Base-by-base conservation (phyloP, 2,113 vertebrate genomes). In the Zootoca vivipara region DNA sequence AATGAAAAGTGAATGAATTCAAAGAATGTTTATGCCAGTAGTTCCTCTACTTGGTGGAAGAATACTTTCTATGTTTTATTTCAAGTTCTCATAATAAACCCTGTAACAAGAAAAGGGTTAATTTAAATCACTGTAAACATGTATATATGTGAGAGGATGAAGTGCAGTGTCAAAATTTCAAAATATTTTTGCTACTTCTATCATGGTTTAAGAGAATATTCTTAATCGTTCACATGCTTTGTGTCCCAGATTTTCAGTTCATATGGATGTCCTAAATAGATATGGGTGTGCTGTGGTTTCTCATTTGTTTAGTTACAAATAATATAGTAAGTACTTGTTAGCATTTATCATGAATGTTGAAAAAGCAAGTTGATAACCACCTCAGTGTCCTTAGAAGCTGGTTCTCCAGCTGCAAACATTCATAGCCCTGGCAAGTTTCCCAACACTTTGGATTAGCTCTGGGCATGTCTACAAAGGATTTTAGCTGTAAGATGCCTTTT, bases 401-500 rank as follows among this genome's bases (percentile, higher is more conserved):
- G 72, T 83, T 5, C 33, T 67, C 72, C 62, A 88, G 62, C 87
- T 83, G 73, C 81, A 88, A 83, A 83, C 64, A 22, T 88, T 88
- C 69, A 88, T 52, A 69, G 81, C 10, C 15, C 81, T 88, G 81
- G 87, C 87, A 83, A 83, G 24, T 22, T 88, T 78, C 87, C 87
- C 81, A 88, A 35, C 42, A 26, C 42, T 56, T 77, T 78, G 87
- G 87, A 78, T 88, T 88, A 89, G 65, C 73, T 18, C 78, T 67
- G 62, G 22, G 52, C 16, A 0, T 16, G 13, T 78, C 80, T 89
- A 84, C 26, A 62, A 56, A 83, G 78, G 62, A 70, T 42, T 65
- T 87, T n/a, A 35, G 40, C 85, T 94, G 62, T 86, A 78, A 86
- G 20, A 79, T 82, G 65, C 85, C 81, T 91, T 91, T 85, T 88